Conservation (phyloP, 1,140 invertebrate genomes). For the Geopemphigus sp. region DNA sequence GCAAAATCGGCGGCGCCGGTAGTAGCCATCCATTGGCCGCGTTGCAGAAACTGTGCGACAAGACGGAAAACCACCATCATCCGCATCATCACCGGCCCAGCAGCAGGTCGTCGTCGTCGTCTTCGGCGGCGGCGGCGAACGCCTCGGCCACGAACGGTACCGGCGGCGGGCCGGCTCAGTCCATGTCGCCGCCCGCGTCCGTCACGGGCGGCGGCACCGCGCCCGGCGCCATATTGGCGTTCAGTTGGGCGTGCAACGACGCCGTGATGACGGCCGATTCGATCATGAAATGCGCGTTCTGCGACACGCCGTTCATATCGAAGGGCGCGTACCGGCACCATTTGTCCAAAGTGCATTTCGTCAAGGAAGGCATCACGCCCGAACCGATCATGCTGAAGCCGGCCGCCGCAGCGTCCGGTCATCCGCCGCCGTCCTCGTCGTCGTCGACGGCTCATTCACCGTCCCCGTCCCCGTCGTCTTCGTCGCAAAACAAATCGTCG, state of each 20-base stretch:
- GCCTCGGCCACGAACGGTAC: conserved; percentile 43
- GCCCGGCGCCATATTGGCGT: conserved; percentile 80
- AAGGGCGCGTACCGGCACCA: conserved; percentile 96
- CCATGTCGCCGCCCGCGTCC: conserved; percentile 50
- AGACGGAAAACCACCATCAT: conserved; percentile 73
- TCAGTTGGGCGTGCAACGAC: conserved; percentile 91
- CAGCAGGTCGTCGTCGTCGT: conserved; percentile 37
- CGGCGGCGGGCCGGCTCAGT: conserved; percentile 52
- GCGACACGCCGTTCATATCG: conserved; percentile 93
- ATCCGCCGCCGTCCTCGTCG: conserved; percentile 52
- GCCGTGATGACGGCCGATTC: conserved; percentile 81
- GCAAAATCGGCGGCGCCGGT: conserved; percentile 60
- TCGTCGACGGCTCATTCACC: background rate
- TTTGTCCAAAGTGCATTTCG: conserved; percentile 93
- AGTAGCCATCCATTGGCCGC: conserved; percentile 87
- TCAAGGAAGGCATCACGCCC: conserved; percentile 83
- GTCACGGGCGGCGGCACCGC: conserved; percentile 56
- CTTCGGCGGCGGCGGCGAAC: too few relatives aligned
- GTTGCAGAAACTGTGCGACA: conserved; percentile 90
- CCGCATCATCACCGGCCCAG: conserved; percentile 35
- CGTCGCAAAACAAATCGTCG: conserved; percentile 37
- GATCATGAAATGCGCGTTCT: conserved; percentile 93
- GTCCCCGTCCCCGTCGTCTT: conserved; percentile 8
- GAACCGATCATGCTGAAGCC: conserved; percentile 66
- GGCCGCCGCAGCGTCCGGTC: conserved; percentile 49